Percentiles rank a stretch among this genome's conserved stretches.
Conservation (phyloP, 2,797 vertebrate genomes). For the Crenuchus spilurus region DNA sequence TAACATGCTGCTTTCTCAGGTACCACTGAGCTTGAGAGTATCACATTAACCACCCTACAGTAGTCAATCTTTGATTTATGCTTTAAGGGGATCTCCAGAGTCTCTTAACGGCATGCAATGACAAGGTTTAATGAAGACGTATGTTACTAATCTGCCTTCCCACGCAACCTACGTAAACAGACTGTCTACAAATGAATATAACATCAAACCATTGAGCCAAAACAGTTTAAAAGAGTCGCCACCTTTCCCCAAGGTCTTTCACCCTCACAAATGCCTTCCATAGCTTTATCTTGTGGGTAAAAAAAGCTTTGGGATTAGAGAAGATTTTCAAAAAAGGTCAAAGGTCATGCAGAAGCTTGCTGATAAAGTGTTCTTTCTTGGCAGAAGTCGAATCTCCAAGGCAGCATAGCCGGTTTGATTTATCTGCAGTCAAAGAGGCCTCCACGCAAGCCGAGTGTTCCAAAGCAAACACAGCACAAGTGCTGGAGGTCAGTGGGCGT, state of each 20-base stretch:
- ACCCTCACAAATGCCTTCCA: background rate
- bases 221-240: constrained; percentile 1
- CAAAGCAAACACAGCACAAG: constrained; percentile 11
- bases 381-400: constrained; percentile 1
- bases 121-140: constrained; percentile 55
- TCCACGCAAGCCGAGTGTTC: background rate
- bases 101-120: constrained; percentile 49
- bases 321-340: constrained; percentile 12
- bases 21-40: background rate
- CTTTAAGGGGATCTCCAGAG: constrained; percentile 39
- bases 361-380: constrained; percentile 28
- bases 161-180: constrained; percentile 12
- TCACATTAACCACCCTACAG: constrained; percentile 2
- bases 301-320: constrained; percentile 6
- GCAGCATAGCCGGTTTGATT: constrained; percentile 18
- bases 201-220: background rate
- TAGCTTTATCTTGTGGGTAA: background rate
- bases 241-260: constrained; percentile 6
- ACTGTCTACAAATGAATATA: constrained; percentile 11
- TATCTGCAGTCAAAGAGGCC: constrained; percentile 31
- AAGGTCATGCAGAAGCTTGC: constrained; percentile 18
- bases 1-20: background rate
- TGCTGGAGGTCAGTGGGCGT: constrained; percentile 19
- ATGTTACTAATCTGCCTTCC: constrained; percentile 40
- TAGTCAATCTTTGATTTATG: constrained; percentile 43